These are phyloP conservation scores for Penaeus vannamei DNA, from an alignment of 1,140 invertebrate genomes.

Conservation along the genomic window DNA sequence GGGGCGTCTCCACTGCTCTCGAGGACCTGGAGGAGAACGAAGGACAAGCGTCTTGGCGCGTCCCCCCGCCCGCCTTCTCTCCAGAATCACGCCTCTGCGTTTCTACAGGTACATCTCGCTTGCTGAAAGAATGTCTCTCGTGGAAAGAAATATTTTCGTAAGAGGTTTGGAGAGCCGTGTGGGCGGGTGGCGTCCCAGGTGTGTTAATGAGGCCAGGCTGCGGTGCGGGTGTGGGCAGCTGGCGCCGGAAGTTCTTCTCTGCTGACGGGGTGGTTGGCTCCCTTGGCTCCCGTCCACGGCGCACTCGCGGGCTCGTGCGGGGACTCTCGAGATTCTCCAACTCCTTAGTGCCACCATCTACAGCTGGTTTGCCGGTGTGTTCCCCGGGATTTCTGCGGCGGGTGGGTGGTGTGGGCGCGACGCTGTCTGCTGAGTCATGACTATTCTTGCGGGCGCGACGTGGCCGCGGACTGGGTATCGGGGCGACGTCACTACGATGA, in stretches of 20 bases:
- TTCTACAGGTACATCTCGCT: not conserved
- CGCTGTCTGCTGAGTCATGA: constrained; percentile 34
- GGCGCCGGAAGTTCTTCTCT: constrained; percentile 40
- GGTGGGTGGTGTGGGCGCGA: constrained; percentile 54
- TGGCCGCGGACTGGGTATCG: constrained; percentile 45
- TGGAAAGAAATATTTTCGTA: constrained; percentile 46
- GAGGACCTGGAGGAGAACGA: too few species aligned
- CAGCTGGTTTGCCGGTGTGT: constrained; percentile 35
- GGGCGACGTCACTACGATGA: constrained; percentile 27
- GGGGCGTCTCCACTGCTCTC: too few species aligned
- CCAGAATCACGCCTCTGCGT: not conserved
- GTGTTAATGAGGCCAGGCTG: not conserved
- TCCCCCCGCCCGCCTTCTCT: not conserved
- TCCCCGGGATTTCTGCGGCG: constrained; percentile 40
- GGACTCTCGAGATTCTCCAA: not conserved
- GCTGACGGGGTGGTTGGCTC: constrained; percentile 39
- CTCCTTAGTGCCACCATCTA: constrained; percentile 27
- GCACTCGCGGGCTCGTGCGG: constrained; percentile 4
- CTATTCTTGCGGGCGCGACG: constrained; percentile 52
- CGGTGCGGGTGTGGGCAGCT: constrained; percentile 8
- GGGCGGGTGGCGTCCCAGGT: not conserved
- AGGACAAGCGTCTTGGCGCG: not conserved
- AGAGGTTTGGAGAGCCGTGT: not conserved
- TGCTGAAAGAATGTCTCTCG: constrained; percentile 41
- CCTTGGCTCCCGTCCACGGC: constrained; percentile 46